Base-by-base conservation (phyloP, 2,888 invertebrate genomes). In the Cabera pusaria region DNA sequence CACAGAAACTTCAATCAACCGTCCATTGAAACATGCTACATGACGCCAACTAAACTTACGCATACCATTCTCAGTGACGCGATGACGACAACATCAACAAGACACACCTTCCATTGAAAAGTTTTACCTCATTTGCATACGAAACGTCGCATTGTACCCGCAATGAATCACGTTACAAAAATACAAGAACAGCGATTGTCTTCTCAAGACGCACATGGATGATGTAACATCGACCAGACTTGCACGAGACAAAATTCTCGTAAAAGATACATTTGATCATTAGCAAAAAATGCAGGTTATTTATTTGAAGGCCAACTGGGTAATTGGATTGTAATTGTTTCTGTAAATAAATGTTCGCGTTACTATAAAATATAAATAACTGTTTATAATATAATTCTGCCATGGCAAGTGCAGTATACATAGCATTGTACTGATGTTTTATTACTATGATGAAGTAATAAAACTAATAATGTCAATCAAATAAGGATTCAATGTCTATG, bases 171-270 rank as follows among this genome's bases (percentile, higher is more conserved):
- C 31, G 38, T 47, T 29, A 17, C 33, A 53, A 45, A 49, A 46
- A 34, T 38, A 47, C 14, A 29, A 42, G 45, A 46, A 17, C 48
- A 40, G 38, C 40, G 32, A 42, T 25, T 40, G 34, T 41, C 55
- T 57, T 54, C 25, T 12, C 19, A 23, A 67, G 64, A 65, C 60
- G 65, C 57, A 59, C 41, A 47, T 58, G 64, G 58, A 71, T 87
- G 87, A 86, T 86, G 86, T 79, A 86, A 87, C 61, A 74, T 56
- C 53, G 35, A 28, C 39, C 55, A 72, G 72, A 72, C 69, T 87
- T 85, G 66, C 85, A 68, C 64, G 66, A 86, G 81, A 75, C 77
- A 45, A 69, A 43, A 75, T 82, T 74, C 71, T 61, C 58, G 54
- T 50, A 58, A 71, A 66, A 56, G 51, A 64, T 64, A 64, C 64